phyloP scores from a whole-genome alignment of 1,140 invertebrate genomes.

The Magallana angulata region DNA sequence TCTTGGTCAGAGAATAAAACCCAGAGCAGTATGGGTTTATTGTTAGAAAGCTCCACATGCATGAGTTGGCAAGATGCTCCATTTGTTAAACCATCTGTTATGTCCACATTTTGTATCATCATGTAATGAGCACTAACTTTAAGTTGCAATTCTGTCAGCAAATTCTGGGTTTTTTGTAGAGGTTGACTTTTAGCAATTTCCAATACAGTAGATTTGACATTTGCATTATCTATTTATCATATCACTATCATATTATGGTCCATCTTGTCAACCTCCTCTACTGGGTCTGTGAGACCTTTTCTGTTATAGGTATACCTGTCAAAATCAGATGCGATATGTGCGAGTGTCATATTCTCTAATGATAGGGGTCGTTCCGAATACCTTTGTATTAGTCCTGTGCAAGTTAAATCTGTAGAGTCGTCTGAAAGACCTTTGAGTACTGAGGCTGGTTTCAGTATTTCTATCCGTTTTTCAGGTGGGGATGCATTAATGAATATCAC shows the following conservation, averaged over 20 bases:
- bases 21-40: too few species aligned
- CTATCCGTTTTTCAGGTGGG: conserved; percentile 53
- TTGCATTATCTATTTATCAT: too few species aligned
- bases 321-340: conserved; percentile 37
- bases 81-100: too few species aligned
- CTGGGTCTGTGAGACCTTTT: not conserved
- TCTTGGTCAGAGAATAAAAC: too few species aligned
- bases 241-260: conserved; percentile 49
- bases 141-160: conserved; percentile 13
- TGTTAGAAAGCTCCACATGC: too few species aligned
- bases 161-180: conserved; percentile 47
- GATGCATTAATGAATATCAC: conserved; percentile 61
- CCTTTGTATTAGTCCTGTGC: conserved; percentile 39
- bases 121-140: too few species aligned
- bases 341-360: conserved; percentile 28
- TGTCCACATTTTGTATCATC: too few species aligned
- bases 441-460: conserved; percentile 47
- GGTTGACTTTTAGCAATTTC: not conserved
- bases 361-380: conserved; percentile 44
- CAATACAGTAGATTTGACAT: not conserved
- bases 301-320: not conserved
- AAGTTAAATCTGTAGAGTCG: conserved; percentile 52
- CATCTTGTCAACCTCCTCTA: not conserved
- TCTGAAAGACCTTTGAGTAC: conserved; percentile 19
- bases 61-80: too few species aligned